Percentiles rank a stretch among this genome's conserved stretches.
Evolutionary conservation across 2,888 invertebrate genomes (phyloP).

Genomic region (Xestia sexstrigata): DNA sequence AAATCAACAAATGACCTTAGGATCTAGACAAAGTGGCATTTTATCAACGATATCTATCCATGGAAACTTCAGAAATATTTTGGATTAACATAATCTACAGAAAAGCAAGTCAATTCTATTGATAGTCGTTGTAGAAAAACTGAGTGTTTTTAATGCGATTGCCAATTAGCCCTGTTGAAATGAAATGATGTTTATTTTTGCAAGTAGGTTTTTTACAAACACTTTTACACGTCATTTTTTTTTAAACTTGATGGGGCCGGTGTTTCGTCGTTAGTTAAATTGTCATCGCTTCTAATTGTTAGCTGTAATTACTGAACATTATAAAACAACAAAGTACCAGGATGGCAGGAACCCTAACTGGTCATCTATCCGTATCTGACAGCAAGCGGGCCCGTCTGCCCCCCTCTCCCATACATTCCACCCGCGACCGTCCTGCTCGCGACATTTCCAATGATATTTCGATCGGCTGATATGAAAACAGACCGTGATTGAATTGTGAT

Average conservation of each 20-base stretch:
- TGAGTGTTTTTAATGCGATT: background rate
- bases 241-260: too few relatives aligned
- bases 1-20: background rate
- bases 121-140: background rate
- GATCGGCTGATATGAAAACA: constrained; percentile 82
- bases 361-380: background rate
- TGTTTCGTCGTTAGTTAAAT: too few relatives aligned
- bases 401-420: constrained; percentile 40
- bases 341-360: background rate
- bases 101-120: background rate
- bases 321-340: background rate
- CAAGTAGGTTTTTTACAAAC: too few relatives aligned
- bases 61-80: background rate
- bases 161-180: background rate
- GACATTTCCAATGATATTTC: constrained; percentile 83
- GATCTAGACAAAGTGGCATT: background rate
- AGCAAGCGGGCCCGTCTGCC: constrained; percentile 4
- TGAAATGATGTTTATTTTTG: too few relatives aligned
- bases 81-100: background rate
- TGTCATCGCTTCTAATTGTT: too few relatives aligned
- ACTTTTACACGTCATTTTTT: too few relatives aligned
- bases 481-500: constrained; percentile 82
- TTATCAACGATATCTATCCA: background rate
- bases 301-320: background rate
- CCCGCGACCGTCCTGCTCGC: constrained; percentile 70